Base-by-base conservation (phyloP, 2,797 vertebrate species). In the Phoeniculus purpureus region DNA sequence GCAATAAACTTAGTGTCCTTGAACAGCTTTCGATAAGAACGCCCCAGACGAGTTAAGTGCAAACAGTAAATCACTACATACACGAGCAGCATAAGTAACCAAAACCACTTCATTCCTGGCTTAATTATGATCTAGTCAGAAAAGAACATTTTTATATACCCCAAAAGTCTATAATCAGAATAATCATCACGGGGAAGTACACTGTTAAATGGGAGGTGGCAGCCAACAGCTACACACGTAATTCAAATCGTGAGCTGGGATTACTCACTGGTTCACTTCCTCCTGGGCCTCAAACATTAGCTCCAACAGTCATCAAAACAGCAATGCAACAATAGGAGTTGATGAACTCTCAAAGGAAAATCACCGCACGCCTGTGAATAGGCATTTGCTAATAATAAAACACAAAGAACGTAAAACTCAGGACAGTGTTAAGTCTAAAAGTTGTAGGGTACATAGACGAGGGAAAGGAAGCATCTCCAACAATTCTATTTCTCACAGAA, bases 201-300 rank as follows among this genome's bases (percentile, higher is more conserved):
- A 52, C 47, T 85, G 90, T 51, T 85, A 88, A 87, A 91, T 87
- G 54, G 58, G 85, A 90, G 90, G 75, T 31, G 40, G 87, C 65
- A 88, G 92, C 78, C 83, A 90, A 86, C 7, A 92, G 82, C 67
- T 81, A 45, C 15, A 88, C 93, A 54, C 87, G 90, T 91, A 86
- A 92, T 95, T 95, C 92, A 95, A 59, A 94, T 2, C 61, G 89
- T 18, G 29, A 76, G 81, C 91, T 7, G n/a, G 73, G 80, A 92
- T 93, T 95, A 93, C 91, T 95, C 94, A 96, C 76, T 93, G 66
- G 89, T 93, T 81, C 66, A 62, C 75, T 81, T 90, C 94, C 90
- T 95, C 76, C 91, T 85, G 81, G 86, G 86, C 81, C 79, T 23
- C 7, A 92, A 93, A 94, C 91, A 66, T 68, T 15, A 62, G 37